Conservation (phyloP, 2,797 vertebrate species). For the Acanthurus tractus region DNA sequence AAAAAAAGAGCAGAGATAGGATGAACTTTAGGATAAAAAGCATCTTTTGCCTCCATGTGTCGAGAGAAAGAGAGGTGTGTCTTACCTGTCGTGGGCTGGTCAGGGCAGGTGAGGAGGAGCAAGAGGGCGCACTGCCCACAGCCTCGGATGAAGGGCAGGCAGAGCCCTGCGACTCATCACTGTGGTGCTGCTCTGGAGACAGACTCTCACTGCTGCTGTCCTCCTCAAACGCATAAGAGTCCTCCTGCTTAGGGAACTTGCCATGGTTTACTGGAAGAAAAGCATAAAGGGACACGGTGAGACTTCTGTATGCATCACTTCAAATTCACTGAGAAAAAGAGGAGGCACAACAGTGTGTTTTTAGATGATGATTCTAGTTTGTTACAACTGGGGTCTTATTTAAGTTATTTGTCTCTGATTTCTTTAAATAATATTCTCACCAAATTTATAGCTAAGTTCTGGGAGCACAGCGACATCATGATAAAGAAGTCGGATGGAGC, state of each 20-base stretch:
- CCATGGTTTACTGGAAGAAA: constrained; percentile 87
- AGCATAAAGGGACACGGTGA: constrained; percentile 17
- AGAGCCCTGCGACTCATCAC: constrained; percentile 90
- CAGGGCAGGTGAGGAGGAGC: constrained; percentile 78
- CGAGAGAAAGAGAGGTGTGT: too few species aligned
- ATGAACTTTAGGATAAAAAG: background rate
- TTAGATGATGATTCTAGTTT: background rate
- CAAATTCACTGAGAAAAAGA: constrained; percentile 4
- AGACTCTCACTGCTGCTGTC: constrained; percentile 96
- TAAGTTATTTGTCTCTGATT: too few species aligned
- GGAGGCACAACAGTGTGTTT: background rate
- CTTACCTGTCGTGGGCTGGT: constrained; percentile 86
- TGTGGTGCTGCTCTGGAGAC: constrained; percentile 91
- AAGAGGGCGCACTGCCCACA: constrained; percentile 80
- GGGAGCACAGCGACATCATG: too few species aligned
- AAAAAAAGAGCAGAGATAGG: background rate
- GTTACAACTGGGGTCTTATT: background rate
- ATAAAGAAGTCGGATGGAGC: background rate
- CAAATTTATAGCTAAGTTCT: too few species aligned
- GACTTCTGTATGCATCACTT: constrained; percentile 7
- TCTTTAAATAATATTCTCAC: too few species aligned
- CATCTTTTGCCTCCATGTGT: too few species aligned
- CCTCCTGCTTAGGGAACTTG: constrained; percentile 90
- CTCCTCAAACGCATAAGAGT: constrained; percentile 95
- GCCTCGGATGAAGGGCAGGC: constrained; percentile 82